A percentile compares a stretch with the other conserved stretches of the same genome.
These are phyloP conservation scores for Quadroppia sp. DNA, from an alignment of 2,888 invertebrate species.

Conservation along the genomic window DNA sequence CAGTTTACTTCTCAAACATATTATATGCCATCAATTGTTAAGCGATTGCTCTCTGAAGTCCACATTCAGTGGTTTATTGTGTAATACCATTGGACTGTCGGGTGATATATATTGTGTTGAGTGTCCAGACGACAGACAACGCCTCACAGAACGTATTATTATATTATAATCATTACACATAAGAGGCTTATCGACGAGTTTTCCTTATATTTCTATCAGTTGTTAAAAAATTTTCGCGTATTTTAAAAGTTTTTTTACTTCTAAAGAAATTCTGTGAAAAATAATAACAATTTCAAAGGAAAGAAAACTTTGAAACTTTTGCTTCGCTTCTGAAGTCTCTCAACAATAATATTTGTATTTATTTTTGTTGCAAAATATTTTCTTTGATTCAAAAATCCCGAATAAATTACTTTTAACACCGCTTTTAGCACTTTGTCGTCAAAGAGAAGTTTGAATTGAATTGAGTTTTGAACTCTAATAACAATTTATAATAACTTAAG, in stretches of 20 bases:
- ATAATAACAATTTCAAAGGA: no score
- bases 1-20: not conserved
- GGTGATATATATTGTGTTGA: conserved; percentile 33
- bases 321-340: not conserved
- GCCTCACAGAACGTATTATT: not conserved
- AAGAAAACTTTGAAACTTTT: not conserved
- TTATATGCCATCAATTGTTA: conserved; percentile 16
- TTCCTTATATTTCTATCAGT: conserved; percentile 6
- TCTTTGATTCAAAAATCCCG: no score
- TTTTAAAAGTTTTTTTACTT: not conserved
- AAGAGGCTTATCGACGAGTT: conserved; percentile 27
- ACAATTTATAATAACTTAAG: not conserved
- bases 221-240: not conserved
- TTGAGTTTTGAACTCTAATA: no score
- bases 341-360: not conserved
- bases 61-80: conserved; percentile 8
- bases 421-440: no score
- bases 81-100: conserved; percentile 2
- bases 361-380: not conserved
- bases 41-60: not conserved
- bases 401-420: no score
- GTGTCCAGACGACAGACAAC: conserved; percentile 31
- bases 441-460: no score
- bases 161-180: not conserved
- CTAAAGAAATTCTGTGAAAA: not conserved